phyloP scores from a whole-genome alignment of 2,797 vertebrate genomes.

The Pagetopsis macropterus region DNA sequence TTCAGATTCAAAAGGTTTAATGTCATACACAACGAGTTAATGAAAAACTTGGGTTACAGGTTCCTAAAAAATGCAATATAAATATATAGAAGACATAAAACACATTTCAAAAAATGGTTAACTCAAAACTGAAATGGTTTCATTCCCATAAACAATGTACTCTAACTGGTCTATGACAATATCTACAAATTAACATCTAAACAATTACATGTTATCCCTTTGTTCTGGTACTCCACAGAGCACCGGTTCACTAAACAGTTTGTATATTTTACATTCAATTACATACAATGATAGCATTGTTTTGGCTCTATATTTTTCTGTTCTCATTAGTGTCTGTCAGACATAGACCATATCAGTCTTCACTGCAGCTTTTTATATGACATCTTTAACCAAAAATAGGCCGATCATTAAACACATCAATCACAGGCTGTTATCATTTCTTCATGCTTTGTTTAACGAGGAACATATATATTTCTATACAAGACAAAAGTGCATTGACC shows the following conservation, averaged over 20 bases:
- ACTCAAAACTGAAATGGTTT: background rate
- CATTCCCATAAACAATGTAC: background rate
- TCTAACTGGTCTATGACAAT: background rate
- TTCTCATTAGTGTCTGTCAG: background rate
- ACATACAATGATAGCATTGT: background rate
- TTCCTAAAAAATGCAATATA: too few species aligned
- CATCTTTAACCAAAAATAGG: slow-evolving; percentile 7
- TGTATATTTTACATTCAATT: background rate
- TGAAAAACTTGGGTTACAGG: too few species aligned
- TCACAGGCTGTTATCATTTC: slow-evolving; percentile 7
- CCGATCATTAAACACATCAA: background rate
- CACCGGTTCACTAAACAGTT: background rate
- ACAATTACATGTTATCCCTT: background rate
- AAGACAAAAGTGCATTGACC: slow-evolving; percentile 26
- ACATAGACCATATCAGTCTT: background rate
- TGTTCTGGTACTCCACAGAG: background rate
- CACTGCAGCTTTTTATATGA: background rate
- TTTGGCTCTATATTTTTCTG: background rate
- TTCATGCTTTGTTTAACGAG: background rate
- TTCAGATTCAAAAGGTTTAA: too few species aligned
- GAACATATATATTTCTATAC: slow-evolving; percentile 14
- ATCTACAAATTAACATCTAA: background rate
- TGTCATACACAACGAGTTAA: too few species aligned
- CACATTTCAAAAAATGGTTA: too few species aligned
- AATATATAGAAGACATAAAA: too few species aligned